Evolutionary conservation across 64 coral and sea anemone species (phyloP).

Genomic region (Dendronephthya gigantea): DNA sequence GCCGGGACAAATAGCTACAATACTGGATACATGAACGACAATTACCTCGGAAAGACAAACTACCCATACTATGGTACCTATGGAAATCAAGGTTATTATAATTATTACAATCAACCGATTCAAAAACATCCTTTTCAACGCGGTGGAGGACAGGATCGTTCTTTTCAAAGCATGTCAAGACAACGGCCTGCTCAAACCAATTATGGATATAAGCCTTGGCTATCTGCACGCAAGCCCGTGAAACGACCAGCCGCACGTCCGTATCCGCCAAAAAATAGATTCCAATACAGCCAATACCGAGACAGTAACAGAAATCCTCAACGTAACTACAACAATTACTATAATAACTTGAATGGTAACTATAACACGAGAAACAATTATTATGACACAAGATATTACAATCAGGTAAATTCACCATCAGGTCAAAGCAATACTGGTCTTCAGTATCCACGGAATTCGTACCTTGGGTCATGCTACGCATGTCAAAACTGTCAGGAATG

Average conservation of each 20-base stretch:
- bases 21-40: neutral
- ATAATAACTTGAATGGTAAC: neutral
- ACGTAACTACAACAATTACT: neutral
- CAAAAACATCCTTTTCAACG: neutral
- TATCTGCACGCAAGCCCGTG: neutral
- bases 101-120: neutral
- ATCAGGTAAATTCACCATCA: neutral
- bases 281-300: neutral
- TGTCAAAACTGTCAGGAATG: slow-evolving; percentile 2
- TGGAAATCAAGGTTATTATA: neutral
- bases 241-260: neutral
- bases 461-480: neutral
- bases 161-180: neutral
- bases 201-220: neutral
- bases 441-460: neutral
- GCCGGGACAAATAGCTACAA: neutral
- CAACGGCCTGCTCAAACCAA: neutral
- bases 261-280: neutral
- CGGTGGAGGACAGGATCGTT: neutral
- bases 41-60: neutral
- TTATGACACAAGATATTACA: neutral
- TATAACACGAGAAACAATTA: neutral
- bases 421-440: neutral
- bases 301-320: neutral
- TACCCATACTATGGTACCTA: neutral